These are phyloP conservation scores for Pantala flavescens DNA, from an alignment of 1,140 invertebrate species.

Conservation along the genomic window DNA sequence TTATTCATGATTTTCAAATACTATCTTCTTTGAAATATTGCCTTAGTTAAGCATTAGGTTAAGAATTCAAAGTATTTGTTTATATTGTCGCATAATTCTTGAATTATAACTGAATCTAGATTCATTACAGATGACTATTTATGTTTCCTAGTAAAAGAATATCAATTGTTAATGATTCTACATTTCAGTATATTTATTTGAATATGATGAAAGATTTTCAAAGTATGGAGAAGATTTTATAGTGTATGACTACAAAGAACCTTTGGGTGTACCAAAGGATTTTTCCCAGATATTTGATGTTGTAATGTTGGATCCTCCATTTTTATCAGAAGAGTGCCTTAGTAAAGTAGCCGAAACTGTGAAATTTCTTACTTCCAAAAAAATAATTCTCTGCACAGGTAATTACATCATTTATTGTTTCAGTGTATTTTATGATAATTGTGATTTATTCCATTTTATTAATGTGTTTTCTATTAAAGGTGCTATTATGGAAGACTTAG, in stretches of 20 bases:
- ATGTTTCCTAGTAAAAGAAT: no score
- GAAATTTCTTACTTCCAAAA: conserved; percentile 60
- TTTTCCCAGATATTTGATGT: conserved; percentile 60
- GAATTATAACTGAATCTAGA: no score
- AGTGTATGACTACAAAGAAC: conserved; percentile 81
- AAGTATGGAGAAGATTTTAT: conserved; percentile 70
- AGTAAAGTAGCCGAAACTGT: conserved; percentile 72
- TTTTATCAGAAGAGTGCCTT: conserved; percentile 86
- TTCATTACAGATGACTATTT: no score
- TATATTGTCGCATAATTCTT: no score
- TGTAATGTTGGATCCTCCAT: conserved; percentile 88
- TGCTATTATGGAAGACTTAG: conserved; percentile 62
- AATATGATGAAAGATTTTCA: conserved; percentile 72
- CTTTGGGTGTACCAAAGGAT: conserved; percentile 54
- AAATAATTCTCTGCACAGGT: conserved; percentile 87
- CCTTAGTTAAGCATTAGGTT: no score
- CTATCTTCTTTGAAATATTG: no score
- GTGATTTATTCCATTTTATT: conserved; percentile 13
- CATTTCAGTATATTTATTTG: conserved; percentile 60
- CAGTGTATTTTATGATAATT: not conserved
- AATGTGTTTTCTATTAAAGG: conserved; percentile 40
- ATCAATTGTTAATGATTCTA: no score
- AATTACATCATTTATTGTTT: conserved; percentile 22
- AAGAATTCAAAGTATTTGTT: conserved; percentile 20
- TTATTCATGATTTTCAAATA: no score